Evolutionary conservation across 2,113 vertebrate genomes (phyloP).

Genomic region (Seriola rivoliana): DNA sequence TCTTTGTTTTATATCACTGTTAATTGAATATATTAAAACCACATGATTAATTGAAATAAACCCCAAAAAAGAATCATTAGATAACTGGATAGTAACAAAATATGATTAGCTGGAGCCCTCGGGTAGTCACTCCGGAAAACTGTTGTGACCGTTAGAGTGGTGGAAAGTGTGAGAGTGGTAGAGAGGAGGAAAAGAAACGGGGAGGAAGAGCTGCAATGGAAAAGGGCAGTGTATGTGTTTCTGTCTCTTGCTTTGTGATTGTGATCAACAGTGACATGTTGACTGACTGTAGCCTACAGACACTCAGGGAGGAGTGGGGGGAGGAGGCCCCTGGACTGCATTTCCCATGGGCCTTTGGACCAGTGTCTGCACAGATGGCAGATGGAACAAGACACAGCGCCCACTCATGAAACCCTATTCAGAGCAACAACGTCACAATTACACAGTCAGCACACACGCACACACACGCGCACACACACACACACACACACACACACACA

Average conservation of each 20-base stretch:
- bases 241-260: conserved; percentile 33
- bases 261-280: conserved; percentile 66
- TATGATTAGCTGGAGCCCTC: not conserved
- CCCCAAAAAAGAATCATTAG: not conserved
- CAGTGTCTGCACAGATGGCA: conserved; percentile 73
- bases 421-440: conserved; percentile 24
- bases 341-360: conserved; percentile 75
- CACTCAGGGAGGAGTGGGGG: conserved; percentile 10
- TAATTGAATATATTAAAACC: not conserved
- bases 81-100: conserved; percentile 10
- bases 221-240: conserved; percentile 33
- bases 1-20: not conserved
- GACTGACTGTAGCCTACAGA: conserved; percentile 65
- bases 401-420: conserved; percentile 42
- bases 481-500: not conserved
- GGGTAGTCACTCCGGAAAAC: not conserved
- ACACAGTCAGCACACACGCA: conserved; percentile 8
- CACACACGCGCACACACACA: too few relatives aligned
- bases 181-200: not conserved
- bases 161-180: not conserved
- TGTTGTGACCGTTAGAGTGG: not conserved
- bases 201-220: not conserved
- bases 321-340: conserved; percentile 55
- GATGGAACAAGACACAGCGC: conserved; percentile 43
- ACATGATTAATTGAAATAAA: not conserved